These are phyloP conservation scores for Nudaria mundana DNA, from an alignment of 2,888 invertebrate genomes.

Conservation along the genomic window DNA sequence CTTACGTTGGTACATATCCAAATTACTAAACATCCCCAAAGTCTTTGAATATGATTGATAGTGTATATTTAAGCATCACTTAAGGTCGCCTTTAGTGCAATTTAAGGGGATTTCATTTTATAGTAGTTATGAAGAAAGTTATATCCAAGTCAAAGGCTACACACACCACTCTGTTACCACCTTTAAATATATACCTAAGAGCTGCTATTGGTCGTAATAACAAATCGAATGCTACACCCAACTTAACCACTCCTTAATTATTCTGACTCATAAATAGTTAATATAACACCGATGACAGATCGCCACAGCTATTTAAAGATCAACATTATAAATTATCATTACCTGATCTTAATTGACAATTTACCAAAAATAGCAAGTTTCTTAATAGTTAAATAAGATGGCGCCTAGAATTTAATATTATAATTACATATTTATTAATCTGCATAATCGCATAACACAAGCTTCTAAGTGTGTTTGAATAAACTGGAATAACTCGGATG, in stretches of 20 bases:
- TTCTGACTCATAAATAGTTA: conserved; percentile 27
- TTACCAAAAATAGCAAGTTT: conserved; percentile 16
- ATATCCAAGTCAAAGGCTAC: too few species aligned
- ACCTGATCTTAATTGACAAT: conserved; percentile 25
- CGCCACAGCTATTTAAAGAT: conserved; percentile 16
- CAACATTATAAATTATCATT: conserved; percentile 29
- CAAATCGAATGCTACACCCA: conserved; percentile 17
- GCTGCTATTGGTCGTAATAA: conserved; percentile 27
- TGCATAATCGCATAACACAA: too few species aligned
- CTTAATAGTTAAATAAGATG: background rate
- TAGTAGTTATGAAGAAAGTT: too few species aligned
- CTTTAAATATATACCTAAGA: conserved; percentile 36
- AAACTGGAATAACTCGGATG: too few species aligned
- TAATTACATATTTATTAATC: background rate
- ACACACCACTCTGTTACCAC: too few species aligned
- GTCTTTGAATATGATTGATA: too few species aligned
- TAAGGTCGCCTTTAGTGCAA: too few species aligned
- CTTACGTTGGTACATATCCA: too few species aligned
- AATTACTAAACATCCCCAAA: too few species aligned
- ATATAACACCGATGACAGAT: conserved; percentile 27
- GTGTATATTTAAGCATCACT: too few species aligned
- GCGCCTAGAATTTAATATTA: background rate
- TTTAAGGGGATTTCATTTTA: too few species aligned
- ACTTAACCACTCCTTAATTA: conserved; percentile 27
- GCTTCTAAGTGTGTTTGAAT: too few species aligned